phyloP scores from a whole-genome alignment of 2,888 invertebrate species.

The Eretmocerus hayati region DNA sequence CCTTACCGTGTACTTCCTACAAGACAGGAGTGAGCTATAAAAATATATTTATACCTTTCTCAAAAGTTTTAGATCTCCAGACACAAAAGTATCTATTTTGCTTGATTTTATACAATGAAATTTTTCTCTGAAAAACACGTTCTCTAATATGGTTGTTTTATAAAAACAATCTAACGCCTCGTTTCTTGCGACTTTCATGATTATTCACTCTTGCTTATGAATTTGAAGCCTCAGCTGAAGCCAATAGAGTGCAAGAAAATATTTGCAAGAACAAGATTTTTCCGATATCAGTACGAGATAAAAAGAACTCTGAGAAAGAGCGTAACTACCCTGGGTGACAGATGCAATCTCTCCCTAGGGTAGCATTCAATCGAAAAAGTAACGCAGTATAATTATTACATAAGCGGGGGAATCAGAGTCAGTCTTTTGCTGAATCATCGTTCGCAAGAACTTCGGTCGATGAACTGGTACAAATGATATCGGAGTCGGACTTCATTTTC shows the following conservation, averaged over 20 bases:
- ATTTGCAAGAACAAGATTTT: too few species aligned
- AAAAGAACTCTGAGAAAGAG: too few species aligned
- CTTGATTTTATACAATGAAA: conserved; percentile 1
- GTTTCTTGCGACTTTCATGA: conserved; percentile 7
- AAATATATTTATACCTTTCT: conserved; percentile 3
- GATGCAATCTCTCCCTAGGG: too few species aligned
- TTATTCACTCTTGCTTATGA: conserved; percentile 19
- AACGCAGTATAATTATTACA: too few species aligned
- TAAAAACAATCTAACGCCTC: conserved; percentile 13
- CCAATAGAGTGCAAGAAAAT: too few species aligned
- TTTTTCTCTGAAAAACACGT: too few species aligned
- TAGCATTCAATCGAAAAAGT: too few species aligned
- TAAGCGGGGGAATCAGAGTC: too few species aligned
- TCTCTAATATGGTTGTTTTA: too few species aligned
- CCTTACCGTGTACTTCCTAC: not conserved
- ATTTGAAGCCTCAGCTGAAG: too few species aligned
- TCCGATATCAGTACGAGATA: too few species aligned
- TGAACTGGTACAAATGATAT: conserved; percentile 7
- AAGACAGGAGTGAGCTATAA: conserved; percentile 18
- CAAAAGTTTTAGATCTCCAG: not conserved
- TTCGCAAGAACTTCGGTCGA: conserved; percentile 21
- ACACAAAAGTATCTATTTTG: conserved; percentile 7
- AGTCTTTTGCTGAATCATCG: conserved; percentile 40
- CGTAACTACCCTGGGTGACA: too few species aligned
- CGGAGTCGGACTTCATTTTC: conserved; percentile 25